These are phyloP conservation scores for Chondrosia reniformis DNA, from an alignment of 37 sponge, comb jelly and placozoan species.

Conservation along the genomic window DNA sequence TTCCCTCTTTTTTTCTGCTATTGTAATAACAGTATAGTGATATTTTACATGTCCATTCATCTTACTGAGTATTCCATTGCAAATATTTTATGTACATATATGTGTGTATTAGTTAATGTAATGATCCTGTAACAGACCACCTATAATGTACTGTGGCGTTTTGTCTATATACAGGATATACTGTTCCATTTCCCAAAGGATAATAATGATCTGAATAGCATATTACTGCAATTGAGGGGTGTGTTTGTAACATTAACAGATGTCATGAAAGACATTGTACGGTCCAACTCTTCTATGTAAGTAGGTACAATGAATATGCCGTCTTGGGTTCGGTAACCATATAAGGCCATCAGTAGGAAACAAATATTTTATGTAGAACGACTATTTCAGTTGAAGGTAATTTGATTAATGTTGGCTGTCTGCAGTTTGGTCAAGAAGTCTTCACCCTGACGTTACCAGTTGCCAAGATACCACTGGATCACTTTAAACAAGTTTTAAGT, in stretches of 20 bases:
- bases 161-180: not conserved
- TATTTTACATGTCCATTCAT: no score
- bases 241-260: not conserved
- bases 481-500: not conserved
- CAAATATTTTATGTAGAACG: not conserved
- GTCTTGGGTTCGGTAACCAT: no score
- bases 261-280: not conserved
- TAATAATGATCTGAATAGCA: not conserved
- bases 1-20: no score
- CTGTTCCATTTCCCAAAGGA: constrained; percentile 12
- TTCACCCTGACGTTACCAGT: not conserved
- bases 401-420: not conserved
- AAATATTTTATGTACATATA: no score
- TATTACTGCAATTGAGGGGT: not conserved
- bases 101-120: no score
- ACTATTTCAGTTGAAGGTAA: not conserved
- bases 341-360: no score
- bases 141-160: no score
- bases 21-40: no score
- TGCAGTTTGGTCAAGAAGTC: constrained; percentile 9
- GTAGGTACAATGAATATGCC: no score
- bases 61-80: no score
- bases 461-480: not conserved
- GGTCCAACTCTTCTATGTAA: constrained; percentile 4
- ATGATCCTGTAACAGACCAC: no score